Conservation (phyloP, 2,797 vertebrate species). For the Megalops cyprinoides region DNA sequence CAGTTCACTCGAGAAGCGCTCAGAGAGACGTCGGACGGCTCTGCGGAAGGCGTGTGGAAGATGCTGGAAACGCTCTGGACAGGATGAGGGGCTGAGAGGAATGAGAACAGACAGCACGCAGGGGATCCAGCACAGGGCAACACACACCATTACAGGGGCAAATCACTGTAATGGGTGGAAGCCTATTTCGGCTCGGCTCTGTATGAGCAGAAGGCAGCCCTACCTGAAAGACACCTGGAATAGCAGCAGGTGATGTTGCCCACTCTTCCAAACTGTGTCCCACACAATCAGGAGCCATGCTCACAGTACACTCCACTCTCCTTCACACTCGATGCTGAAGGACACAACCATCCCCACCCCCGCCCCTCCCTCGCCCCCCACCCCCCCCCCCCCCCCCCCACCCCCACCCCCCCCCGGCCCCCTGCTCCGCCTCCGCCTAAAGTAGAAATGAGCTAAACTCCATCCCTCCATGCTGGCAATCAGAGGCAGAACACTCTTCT, state of each 20-base stretch:
- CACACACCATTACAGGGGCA: slow-evolving; percentile 49
- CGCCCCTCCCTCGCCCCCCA: too few species aligned
- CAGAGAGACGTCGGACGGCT: too few species aligned
- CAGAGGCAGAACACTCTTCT: too few species aligned
- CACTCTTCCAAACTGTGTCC: neutral
- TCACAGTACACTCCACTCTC: neutral
- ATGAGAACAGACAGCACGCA: neutral
- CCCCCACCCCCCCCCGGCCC: too few species aligned
- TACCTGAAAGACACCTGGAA: neutral
- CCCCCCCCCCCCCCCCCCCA: too few species aligned
- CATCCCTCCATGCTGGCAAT: too few species aligned
- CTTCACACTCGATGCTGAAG: neutral
- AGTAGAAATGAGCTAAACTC: too few species aligned
- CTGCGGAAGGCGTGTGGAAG: too few species aligned
- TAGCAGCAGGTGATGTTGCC: neutral
- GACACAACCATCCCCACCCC: too few species aligned
- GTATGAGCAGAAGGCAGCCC: neutral
- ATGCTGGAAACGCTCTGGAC: too few species aligned
- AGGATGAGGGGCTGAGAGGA: neutral
- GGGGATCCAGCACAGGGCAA: neutral
- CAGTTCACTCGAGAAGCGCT: too few species aligned
- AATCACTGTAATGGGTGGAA: slow-evolving; percentile 46
- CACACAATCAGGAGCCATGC: neutral
- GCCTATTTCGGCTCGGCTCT: neutral
- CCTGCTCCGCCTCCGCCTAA: too few species aligned